Conservation (phyloP, 2,888 invertebrate species). For the Nomada ferruginata region DNA sequence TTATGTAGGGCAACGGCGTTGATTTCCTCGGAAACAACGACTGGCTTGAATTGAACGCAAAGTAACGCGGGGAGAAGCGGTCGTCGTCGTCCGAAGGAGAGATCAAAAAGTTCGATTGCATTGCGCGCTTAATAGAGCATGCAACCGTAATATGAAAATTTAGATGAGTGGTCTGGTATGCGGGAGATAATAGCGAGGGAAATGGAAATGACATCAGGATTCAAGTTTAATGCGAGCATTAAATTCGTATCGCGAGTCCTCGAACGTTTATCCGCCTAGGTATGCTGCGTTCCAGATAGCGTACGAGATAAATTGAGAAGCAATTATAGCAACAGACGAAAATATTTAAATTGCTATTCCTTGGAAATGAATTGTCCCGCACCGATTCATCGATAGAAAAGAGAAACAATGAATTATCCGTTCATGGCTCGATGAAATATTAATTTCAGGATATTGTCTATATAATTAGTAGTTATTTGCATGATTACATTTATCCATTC, state of each 20-base stretch:
- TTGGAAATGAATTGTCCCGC: no score
- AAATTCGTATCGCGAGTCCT: slow-evolving; percentile 41
- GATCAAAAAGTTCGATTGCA: slow-evolving; percentile 55
- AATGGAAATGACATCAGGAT: slow-evolving; percentile 55
- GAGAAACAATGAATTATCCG: no score
- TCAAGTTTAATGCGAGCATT: slow-evolving; percentile 43
- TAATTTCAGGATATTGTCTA: no score
- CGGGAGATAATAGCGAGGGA: slow-evolving; percentile 36
- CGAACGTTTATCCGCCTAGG: slow-evolving; percentile 10
- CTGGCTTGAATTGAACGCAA: slow-evolving; percentile 5
- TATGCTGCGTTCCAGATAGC: slow-evolving; percentile 36
- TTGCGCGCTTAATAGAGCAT: slow-evolving; percentile 54
- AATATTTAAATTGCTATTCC: no score
- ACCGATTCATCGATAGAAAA: no score
- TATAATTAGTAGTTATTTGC: no score
- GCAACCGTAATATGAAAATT: slow-evolving; percentile 53
- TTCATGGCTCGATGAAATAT: no score
- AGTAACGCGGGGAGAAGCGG: slow-evolving; percentile 11
- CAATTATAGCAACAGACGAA: no score
- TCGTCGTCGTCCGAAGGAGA: slow-evolving; percentile 36
- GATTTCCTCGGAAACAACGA: slow-evolving; percentile 16
- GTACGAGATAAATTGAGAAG: slow-evolving; percentile 8
- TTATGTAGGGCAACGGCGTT: slow-evolving; percentile 13
- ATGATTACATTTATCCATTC: no score
- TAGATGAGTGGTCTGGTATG: slow-evolving; percentile 44